A percentile compares a stretch with the other conserved stretches of the same genome.
Evolutionary conservation across 2,113 vertebrate genomes (phyloP).

Genomic region (Patagioenas fasciata): DNA sequence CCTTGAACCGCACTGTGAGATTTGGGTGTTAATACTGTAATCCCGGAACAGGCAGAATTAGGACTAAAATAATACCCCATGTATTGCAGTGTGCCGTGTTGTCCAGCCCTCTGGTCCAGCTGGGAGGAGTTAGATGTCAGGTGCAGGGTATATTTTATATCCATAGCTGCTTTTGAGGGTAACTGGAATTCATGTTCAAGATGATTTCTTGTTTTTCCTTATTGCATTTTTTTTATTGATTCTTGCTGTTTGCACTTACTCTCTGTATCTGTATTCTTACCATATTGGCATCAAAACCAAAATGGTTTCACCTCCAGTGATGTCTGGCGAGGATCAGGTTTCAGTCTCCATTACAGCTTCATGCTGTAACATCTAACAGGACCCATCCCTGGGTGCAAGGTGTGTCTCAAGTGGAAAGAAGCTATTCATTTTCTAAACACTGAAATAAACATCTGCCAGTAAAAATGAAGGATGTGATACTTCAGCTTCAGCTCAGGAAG

Average conservation of each 20-base stretch:
- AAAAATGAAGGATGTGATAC: not conserved
- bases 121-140: not conserved
- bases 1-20: not conserved
- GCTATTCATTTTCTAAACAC: not conserved
- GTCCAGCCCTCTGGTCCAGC: not conserved
- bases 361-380: not conserved
- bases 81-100: not conserved
- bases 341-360: not conserved
- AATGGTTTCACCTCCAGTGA: not conserved
- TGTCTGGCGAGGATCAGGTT: not conserved
- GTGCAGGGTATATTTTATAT: not conserved
- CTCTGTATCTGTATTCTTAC: not conserved
- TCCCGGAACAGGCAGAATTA: not conserved
- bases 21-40: constrained; percentile 17
- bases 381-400: fast-evolving
- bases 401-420: not conserved
- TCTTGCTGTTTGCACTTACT: not conserved
- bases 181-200: not conserved
- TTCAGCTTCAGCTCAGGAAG: not conserved
- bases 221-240: not conserved
- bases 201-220: not conserved
- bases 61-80: not conserved
- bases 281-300: not conserved
- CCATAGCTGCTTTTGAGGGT: not conserved
- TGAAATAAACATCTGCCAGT: not conserved